Base-by-base conservation (phyloP, 2,888 invertebrate genomes). In the Pristionchus maxplancki region DNA sequence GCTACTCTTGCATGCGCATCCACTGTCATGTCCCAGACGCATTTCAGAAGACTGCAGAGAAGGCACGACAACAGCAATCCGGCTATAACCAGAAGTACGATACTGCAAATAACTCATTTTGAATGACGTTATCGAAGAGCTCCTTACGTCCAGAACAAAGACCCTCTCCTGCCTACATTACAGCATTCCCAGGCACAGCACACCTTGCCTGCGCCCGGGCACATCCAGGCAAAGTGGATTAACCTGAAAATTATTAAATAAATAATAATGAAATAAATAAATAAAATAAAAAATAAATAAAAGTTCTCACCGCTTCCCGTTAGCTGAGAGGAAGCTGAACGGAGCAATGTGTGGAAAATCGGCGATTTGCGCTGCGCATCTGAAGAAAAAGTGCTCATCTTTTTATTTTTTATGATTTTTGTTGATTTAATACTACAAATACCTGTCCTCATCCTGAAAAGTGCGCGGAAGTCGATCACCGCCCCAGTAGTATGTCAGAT, bases 151-250 rank as follows among this genome's bases (percentile, higher is more conserved):
- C n/a, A n/a, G n/a, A n/a, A n/a, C n/a, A n/a, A n/a, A n/a, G n/a
- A n/a, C n/a, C n/a, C n/a, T n/a, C n/a, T n/a, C n/a, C n/a, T n/a
- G n/a, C n/a, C n/a, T n/a, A n/a, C n/a, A n/a, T 58, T 6, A 28
- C 64, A 64, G 64, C 64, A 64, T 31, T 64, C 64, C 64, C 64
- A 64, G 20, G 64, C 64, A 34, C 64, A 64, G 64, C 64, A 64
- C 13, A 9, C 34, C 34, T 64, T 28, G 11, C 64, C 64, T 15
- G 9, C n/a, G n/a, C 1, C 6, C 9, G 64, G 64, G 31, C 64
- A 64, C 5, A 64, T 8, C 64, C 64, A 64, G 20, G 71, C 15
- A 20, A 71, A 71, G 20, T 71, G 71, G 20, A 40, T 71, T 4
- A 71, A 20, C 34, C 40, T 37, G 37, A 15, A 71, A 20, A 71